Conservation (phyloP, 2,888 invertebrate species). For the Automeris io region DNA sequence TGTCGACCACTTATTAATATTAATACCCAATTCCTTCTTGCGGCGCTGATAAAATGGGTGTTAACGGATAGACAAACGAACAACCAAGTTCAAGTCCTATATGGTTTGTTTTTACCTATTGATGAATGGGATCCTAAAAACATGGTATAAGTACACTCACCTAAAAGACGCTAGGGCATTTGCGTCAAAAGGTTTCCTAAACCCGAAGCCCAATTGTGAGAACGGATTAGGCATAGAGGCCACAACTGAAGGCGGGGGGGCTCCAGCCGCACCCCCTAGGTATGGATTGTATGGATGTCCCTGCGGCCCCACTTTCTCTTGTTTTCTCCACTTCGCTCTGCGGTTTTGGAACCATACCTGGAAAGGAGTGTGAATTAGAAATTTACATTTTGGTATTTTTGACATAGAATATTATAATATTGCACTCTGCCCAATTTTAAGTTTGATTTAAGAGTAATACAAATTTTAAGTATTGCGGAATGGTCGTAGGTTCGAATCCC, state of each 20-base stretch:
- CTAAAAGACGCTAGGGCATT: slow-evolving; percentile 83
- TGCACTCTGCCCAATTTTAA: too few relatives aligned
- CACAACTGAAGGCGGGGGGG: slow-evolving; percentile 82
- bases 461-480: too few relatives aligned
- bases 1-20: too few relatives aligned
- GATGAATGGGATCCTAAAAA: too few relatives aligned
- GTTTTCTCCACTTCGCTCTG: slow-evolving; percentile 94
- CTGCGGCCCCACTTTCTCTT: slow-evolving; percentile 94
- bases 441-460: too few relatives aligned
- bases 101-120: too few relatives aligned
- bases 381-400: background rate
- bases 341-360: slow-evolving; percentile 97
- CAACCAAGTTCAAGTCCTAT: too few relatives aligned
- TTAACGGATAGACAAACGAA: too few relatives aligned
- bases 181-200: slow-evolving; percentile 84
- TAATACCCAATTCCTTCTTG: too few relatives aligned
- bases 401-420: too few relatives aligned
- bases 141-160: slow-evolving; percentile 54
- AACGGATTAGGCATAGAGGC: slow-evolving; percentile 90
- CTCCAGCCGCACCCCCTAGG: slow-evolving; percentile 77
- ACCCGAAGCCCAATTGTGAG: slow-evolving; percentile 84
- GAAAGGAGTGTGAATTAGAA: slow-evolving; percentile 30
- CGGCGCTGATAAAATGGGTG: too few relatives aligned
- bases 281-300: slow-evolving; percentile 94
- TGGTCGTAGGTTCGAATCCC: too few relatives aligned